A percentile compares a stretch with the other conserved stretches of the same genome.
Evolutionary conservation across 2,888 invertebrate genomes (phyloP).

Genomic region (Venustoraphidia nigricollis): DNA sequence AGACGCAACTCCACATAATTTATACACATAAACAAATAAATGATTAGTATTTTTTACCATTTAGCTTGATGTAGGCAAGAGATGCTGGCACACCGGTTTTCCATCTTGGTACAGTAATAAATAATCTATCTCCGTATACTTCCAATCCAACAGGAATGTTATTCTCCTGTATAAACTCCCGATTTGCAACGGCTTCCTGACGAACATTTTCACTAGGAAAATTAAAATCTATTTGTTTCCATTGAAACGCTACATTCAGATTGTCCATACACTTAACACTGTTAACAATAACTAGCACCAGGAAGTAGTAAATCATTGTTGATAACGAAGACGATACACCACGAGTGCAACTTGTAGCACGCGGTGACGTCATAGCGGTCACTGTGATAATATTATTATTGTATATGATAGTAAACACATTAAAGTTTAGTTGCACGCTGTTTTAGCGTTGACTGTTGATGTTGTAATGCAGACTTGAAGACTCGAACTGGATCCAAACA

Average conservation of each 20-base stretch:
- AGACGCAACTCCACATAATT: neutral
- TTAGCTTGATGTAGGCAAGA: slow-evolving; percentile 53
- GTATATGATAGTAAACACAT: too few relatives aligned
- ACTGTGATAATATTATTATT: too few relatives aligned
- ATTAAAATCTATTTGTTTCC: slow-evolving; percentile 57
- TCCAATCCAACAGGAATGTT: slow-evolving; percentile 63
- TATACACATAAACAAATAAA: neutral
- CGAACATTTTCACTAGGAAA: slow-evolving; percentile 40
- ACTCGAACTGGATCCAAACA: too few relatives aligned
- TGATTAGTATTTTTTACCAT: slow-evolving; percentile 34
- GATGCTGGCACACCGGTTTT: slow-evolving; percentile 57
- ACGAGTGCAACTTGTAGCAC: slow-evolving; percentile 1
- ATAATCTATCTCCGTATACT: slow-evolving; percentile 48
- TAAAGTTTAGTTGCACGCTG: too few relatives aligned
- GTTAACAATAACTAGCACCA: too few relatives aligned
- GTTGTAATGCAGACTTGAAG: too few relatives aligned
- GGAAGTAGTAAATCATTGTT: neutral
- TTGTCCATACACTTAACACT: slow-evolving; percentile 36
- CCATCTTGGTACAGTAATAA: slow-evolving; percentile 63
- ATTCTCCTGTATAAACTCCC: slow-evolving; percentile 49
- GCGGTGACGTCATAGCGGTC: neutral
- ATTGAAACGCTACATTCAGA: slow-evolving; percentile 51
- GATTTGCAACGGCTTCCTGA: slow-evolving; percentile 39
- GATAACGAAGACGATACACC: neutral
- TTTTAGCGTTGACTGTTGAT: too few relatives aligned